phyloP scores from a whole-genome alignment of 1,140 invertebrate species.

The Penaeus vannamei region DNA sequence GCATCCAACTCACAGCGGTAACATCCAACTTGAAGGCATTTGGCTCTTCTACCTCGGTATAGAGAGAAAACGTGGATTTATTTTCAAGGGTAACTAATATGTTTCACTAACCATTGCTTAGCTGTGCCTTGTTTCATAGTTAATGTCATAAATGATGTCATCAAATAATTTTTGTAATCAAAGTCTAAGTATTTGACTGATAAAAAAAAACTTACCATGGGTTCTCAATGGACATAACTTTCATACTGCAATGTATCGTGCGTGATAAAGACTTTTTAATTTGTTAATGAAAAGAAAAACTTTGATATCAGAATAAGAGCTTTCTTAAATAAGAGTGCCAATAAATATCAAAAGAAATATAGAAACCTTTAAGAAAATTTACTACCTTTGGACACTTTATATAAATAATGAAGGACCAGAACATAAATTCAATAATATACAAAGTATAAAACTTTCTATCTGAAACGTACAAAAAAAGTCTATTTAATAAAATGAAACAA shows the following conservation, averaged over 20 bases:
- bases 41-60: constrained; percentile 63
- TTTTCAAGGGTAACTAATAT: constrained; percentile 46
- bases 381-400: constrained; percentile 36
- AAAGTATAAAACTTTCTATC: constrained; percentile 46
- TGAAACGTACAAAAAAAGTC: constrained; percentile 32
- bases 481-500: constrained; percentile 17
- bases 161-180: constrained; percentile 11
- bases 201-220: constrained; percentile 51
- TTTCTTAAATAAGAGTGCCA: constrained; percentile 45
- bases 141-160: not conserved
- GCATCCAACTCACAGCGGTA: constrained; percentile 59
- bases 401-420: constrained; percentile 11
- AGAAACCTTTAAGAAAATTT: constrained; percentile 1
- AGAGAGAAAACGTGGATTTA: constrained; percentile 56
- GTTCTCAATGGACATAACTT: constrained; percentile 23
- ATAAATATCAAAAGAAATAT: constrained; percentile 32
- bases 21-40: constrained; percentile 62
- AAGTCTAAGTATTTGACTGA: constrained; percentile 18
- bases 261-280: constrained; percentile 23
- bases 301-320: constrained; percentile 31
- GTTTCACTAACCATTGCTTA: constrained; percentile 26
- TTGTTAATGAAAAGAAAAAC: constrained; percentile 40
- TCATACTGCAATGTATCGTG: constrained; percentile 51
- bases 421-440: constrained; percentile 36
- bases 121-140: constrained; percentile 30